These are phyloP conservation scores for Drosophila bipectinata DNA, from an alignment of 1,140 invertebrate species.

Conservation along the genomic window DNA sequence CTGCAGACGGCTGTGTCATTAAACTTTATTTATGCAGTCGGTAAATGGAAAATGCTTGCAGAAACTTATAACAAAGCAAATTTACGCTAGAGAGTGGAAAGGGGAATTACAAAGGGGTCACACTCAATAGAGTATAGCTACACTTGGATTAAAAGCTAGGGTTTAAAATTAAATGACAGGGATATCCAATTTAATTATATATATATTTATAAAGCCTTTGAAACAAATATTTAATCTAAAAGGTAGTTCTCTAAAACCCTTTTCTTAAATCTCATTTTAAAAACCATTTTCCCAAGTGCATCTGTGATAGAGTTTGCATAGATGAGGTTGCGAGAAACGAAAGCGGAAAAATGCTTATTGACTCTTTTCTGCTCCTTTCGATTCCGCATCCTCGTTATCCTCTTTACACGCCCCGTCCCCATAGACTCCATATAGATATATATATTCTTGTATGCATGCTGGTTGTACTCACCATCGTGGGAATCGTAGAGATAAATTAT, in stretches of 20 bases:
- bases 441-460: conserved; percentile 27
- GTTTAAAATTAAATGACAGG: background rate
- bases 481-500: conserved; percentile 98
- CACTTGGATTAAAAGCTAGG: conserved; percentile 11
- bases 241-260: background rate
- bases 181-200: too few relatives aligned
- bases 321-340: conserved; percentile 39
- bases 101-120: background rate
- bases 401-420: background rate
- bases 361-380: conserved; percentile 24
- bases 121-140: conserved; percentile 16
- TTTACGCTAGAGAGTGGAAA: conserved; percentile 33
- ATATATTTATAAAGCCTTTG: too few relatives aligned
- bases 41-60: conserved; percentile 75
- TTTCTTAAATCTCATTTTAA: background rate
- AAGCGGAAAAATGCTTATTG: conserved; percentile 44
- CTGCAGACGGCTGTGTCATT: conserved; percentile 69
- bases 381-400: conserved; percentile 4
- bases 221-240: too few relatives aligned
- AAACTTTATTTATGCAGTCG: conserved; percentile 79
- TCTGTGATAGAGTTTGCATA: conserved; percentile 29
- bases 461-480: conserved; percentile 92
- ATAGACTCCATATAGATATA: background rate
- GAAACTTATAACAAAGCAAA: conserved; percentile 80
- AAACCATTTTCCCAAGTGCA: conserved; percentile 10